Evolutionary conservation across 2,888 invertebrate species (phyloP).

Genomic region (Epicampocera succincta): DNA sequence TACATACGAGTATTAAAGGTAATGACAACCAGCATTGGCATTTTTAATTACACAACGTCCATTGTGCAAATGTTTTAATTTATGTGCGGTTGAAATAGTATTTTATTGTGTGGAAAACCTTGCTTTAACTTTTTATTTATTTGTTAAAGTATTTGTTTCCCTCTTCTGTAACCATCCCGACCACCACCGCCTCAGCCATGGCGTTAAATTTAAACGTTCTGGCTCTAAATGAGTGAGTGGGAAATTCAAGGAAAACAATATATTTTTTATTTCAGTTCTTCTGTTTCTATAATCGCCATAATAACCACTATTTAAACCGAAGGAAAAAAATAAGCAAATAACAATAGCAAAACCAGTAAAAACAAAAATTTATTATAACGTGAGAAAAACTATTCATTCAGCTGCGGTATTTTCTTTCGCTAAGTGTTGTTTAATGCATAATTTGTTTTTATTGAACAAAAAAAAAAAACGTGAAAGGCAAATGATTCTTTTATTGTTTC

Average conservation of each 20-base stretch:
- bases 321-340: conserved; percentile 5
- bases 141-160: conserved; percentile 32
- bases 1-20: conserved; percentile 58
- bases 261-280: conserved; percentile 15
- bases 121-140: conserved; percentile 27
- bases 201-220: conserved; percentile 56
- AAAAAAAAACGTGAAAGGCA: neutral
- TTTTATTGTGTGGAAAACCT: conserved; percentile 64
- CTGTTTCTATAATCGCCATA: conserved; percentile 41
- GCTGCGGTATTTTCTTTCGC: conserved; percentile 37
- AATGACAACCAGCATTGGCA: conserved; percentile 55
- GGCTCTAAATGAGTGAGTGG: conserved; percentile 54
- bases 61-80: conserved; percentile 69
- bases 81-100: conserved; percentile 65
- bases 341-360: conserved; percentile 2
- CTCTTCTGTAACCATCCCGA: conserved; percentile 32
- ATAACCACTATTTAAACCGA: conserved; percentile 54
- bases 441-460: conserved; percentile 55
- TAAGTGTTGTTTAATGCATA: conserved; percentile 58
- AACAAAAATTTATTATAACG: conserved; percentile 41
- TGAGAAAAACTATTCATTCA: conserved; percentile 55
- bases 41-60: conserved; percentile 63
- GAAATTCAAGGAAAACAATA: conserved; percentile 49
- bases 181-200: conserved; percentile 17
- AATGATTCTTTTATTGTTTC: conserved; percentile 56